Evolutionary conservation across 1,140 invertebrate species (phyloP), one percentile per base, ranked within the genome.

Genomic region (Melitaea cinxia): DNA sequence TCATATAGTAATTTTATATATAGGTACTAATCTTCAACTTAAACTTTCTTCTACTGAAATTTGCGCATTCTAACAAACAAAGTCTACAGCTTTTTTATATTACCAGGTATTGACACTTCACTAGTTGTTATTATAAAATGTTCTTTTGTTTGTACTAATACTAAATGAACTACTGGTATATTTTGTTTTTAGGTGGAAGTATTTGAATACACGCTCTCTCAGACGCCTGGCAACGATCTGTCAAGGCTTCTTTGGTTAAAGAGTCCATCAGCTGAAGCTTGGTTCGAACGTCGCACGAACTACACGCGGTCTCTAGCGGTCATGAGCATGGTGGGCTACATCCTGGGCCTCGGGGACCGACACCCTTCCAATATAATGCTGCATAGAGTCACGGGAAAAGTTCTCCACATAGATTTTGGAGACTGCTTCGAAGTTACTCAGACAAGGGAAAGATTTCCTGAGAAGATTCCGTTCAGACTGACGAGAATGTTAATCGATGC

Each of bases 351-450:
- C 6, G 95, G 95, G 0, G 95, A 96, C 91, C 88, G 98, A 47
- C 99, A 99, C 93, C 99, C 99, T 0, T 99, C 98, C 0, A 99
- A 99, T 92, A 92, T 99, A 23, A 99, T 99, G 99, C 90, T 99
- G 74, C 98, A 99, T 83, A 93, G 99, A 50, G 93, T 99, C 53
- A 99, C 97, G 77, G 99, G 99, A 0, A 99, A 99, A 92, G 99
- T 99, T 72, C 91, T 99, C n/a, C 99, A 99, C 77, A 99, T 99
- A 68, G 99, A 99, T 91, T 99, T 99, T 88, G 99, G 99, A 0
- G 99, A 99, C 91, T 99, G 99, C 88, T 99, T 99, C 89, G 99
- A 99, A 92, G 99, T 99, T 10, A 98, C 99, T 0, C 99, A 99
- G 95, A 99, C 97, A 0, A 93, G 99, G 53, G 99, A 99, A 77